phyloP scores from a whole-genome alignment of 2,888 invertebrate species.

The Latrodectus elegans region DNA sequence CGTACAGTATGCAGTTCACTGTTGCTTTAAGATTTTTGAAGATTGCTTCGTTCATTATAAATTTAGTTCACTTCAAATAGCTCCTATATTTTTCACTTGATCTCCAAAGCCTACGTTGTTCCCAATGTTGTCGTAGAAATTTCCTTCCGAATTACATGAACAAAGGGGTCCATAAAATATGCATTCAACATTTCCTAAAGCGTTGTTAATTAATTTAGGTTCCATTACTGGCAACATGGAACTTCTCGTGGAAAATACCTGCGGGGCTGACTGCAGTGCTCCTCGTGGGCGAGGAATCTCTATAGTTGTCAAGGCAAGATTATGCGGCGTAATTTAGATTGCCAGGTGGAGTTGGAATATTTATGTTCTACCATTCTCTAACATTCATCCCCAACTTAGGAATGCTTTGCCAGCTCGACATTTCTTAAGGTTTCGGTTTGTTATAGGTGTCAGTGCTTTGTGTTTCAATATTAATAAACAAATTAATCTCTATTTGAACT shows the following conservation, averaged over 20 bases:
- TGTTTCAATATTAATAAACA: too few relatives aligned
- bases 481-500: too few relatives aligned
- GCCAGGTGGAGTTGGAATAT: not conserved
- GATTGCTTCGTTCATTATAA: too few relatives aligned
- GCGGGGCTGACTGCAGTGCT: not conserved
- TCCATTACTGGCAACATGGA: not conserved
- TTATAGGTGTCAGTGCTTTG: not conserved
- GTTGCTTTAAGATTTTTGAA: too few relatives aligned
- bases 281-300: not conserved
- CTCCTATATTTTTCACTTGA: too few relatives aligned
- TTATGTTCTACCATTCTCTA: not conserved
- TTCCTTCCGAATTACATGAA: not conserved
- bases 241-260: not conserved
- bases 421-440: not conserved
- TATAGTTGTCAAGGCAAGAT: not conserved
- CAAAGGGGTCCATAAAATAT: slow-evolving; percentile 9
- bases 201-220: slow-evolving; percentile 23
- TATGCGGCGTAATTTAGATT: not conserved
- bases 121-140: too few relatives aligned
- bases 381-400: not conserved
- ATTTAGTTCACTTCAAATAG: too few relatives aligned
- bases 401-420: not conserved
- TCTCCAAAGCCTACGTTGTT: too few relatives aligned
- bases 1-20: too few relatives aligned
- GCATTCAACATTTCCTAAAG: not conserved